phyloP scores from a whole-genome alignment of 2,113 vertebrate genomes.

The Galbula dea region DNA sequence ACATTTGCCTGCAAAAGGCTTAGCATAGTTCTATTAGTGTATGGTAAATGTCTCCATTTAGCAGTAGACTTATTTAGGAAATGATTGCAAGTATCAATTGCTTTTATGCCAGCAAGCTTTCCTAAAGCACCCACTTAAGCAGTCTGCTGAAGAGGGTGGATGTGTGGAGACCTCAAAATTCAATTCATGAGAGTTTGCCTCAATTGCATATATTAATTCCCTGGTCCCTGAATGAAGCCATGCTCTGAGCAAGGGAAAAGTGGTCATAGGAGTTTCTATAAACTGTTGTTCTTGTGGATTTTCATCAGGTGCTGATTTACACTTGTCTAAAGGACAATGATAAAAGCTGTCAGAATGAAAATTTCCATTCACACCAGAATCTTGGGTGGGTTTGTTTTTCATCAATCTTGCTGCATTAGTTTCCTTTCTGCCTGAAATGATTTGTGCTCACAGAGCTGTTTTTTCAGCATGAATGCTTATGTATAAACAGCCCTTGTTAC shows the following conservation, averaged over 20 bases:
- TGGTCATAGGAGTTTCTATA: neutral
- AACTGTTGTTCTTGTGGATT: neutral
- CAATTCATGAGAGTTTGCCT: neutral
- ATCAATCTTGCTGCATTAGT: neutral
- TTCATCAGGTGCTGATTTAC: neutral
- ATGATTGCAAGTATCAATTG: neutral
- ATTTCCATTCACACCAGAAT: neutral
- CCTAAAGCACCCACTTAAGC: neutral
- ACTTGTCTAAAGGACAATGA: neutral
- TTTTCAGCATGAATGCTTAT: constrained; percentile 1
- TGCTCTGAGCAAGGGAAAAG: neutral
- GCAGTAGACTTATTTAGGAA: neutral
- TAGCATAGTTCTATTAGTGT: neutral
- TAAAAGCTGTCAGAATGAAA: neutral
- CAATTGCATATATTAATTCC: neutral
- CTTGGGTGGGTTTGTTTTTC: neutral
- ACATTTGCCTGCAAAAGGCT: neutral
- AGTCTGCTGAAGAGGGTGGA: neutral
- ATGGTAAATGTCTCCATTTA: neutral
- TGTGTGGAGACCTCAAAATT: neutral
- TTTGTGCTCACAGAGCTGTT: neutral
- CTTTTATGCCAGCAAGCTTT: neutral
- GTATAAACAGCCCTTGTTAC: neutral
- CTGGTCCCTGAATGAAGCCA: neutral
- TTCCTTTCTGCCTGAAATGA: neutral